phyloP scores from a whole-genome alignment of 2,888 invertebrate species.

The Steinernema hermaphroditum region DNA sequence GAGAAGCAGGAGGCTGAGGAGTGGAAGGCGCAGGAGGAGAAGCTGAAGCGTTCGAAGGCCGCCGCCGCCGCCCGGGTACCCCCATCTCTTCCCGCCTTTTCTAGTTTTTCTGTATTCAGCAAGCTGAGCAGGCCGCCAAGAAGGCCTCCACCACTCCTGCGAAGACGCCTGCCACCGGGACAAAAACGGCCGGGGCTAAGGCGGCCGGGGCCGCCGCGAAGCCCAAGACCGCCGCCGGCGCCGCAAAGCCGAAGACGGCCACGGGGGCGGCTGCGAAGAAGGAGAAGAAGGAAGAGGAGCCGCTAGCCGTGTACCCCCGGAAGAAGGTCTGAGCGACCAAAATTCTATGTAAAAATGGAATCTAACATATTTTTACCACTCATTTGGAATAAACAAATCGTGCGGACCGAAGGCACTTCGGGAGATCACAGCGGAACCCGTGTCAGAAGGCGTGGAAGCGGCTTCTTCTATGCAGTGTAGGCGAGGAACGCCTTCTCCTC shows the following conservation, averaged over 20 bases:
- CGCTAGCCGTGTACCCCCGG: not conserved
- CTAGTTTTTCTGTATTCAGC: not conserved
- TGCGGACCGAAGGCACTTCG: not conserved
- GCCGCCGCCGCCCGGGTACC: constrained; percentile 19
- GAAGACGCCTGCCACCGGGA: not conserved
- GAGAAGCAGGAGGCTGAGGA: constrained; percentile 25
- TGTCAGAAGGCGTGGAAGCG: not conserved
- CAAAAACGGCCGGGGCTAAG: not conserved
- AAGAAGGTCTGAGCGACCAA: constrained; percentile 9
- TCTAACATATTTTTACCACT: constrained; percentile 1
- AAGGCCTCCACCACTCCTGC: not conserved
- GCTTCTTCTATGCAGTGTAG: not conserved
- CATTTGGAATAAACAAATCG: not conserved
- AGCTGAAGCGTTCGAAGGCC: constrained; percentile 7
- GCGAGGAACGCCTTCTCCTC: constrained; percentile 15
- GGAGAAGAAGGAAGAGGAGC: constrained; percentile 5
- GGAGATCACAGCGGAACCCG: constrained; percentile 12
- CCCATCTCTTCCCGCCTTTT: too few relatives aligned
- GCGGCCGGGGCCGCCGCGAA: constrained; percentile 2
- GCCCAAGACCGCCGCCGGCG: not conserved
- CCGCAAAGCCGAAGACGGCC: not conserved
- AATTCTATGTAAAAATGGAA: constrained; percentile 27
- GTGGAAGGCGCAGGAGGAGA: not conserved
- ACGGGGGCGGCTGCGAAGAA: not conserved
- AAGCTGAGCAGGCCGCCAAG: constrained; percentile 8